Evolutionary conservation across 2,888 invertebrate species (phyloP).

Genomic region (Catocala nupta): DNA sequence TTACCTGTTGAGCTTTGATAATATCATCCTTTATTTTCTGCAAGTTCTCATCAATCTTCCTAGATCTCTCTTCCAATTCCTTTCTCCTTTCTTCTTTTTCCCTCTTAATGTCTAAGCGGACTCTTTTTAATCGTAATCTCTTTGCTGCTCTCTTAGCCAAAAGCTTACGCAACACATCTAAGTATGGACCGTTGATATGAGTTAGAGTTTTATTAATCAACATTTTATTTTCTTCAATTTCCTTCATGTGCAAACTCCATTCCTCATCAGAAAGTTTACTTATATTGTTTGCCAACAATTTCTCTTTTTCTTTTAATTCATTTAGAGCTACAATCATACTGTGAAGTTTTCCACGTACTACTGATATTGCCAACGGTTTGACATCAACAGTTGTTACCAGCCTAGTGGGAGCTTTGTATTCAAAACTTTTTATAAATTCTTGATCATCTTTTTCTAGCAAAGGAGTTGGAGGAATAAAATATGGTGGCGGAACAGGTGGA

Average conservation of each 20-base stretch:
- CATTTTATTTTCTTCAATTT: constrained; percentile 81
- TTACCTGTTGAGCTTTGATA: constrained; percentile 87
- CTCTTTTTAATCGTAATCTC: constrained; percentile 80
- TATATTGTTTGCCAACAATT: constrained; percentile 76
- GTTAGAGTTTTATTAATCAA: constrained; percentile 74
- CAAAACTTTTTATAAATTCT: constrained; percentile 66
- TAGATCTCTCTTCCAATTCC: constrained; percentile 83
- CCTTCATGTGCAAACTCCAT: constrained; percentile 85
- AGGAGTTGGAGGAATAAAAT: constrained; percentile 33
- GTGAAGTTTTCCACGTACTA: constrained; percentile 58
- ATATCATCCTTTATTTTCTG: constrained; percentile 89
- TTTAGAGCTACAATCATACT: constrained; percentile 56
- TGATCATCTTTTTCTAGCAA: constrained; percentile 53
- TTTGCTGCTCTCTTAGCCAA: constrained; percentile 81
- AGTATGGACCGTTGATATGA: constrained; percentile 73
- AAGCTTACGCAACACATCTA: constrained; percentile 74
- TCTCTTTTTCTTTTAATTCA: constrained; percentile 67
- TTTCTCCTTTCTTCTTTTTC: constrained; percentile 74
- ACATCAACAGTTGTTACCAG: constrained; percentile 20
- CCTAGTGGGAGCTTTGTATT: constrained; percentile 37
- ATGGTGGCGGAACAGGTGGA: constrained; percentile 58
- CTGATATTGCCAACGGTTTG: constrained; percentile 56
- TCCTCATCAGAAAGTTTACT: constrained; percentile 80
- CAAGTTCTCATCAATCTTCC: constrained; percentile 90
- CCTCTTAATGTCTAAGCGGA: constrained; percentile 65